phyloP scores from a whole-genome alignment of 1,140 invertebrate genomes.

The Zaprionus davidi region DNA sequence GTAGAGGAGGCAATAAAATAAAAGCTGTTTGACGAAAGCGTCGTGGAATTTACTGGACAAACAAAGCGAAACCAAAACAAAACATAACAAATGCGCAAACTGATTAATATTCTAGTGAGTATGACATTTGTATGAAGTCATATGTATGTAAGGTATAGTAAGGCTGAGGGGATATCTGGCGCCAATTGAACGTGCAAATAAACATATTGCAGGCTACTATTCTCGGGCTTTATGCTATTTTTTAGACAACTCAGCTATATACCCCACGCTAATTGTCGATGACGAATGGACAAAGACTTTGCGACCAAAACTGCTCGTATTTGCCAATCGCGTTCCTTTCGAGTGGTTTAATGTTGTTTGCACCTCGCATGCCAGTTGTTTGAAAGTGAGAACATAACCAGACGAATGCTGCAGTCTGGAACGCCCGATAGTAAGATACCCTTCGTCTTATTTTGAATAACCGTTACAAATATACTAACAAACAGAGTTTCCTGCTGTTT shows the following conservation, averaged over 20 bases:
- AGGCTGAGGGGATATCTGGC: slow-evolving; percentile 38
- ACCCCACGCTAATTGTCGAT: slow-evolving; percentile 66
- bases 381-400: slow-evolving; percentile 52
- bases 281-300: slow-evolving; percentile 61
- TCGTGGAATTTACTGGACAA: slow-evolving; percentile 57
- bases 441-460: no score
- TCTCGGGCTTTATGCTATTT: slow-evolving; percentile 37
- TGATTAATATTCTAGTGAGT: slow-evolving; percentile 19
- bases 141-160: slow-evolving; percentile 15
- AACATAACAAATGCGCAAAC: slow-evolving; percentile 13
- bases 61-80: slow-evolving; percentile 33
- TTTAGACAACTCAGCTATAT: not conserved
- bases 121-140: slow-evolving; percentile 57
- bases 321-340: slow-evolving; percentile 33
- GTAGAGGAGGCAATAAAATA: not conserved
- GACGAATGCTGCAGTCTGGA: not conserved
- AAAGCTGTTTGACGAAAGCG: slow-evolving; percentile 48
- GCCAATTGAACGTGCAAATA: slow-evolving; percentile 72
- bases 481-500: no score
- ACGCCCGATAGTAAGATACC: no score
- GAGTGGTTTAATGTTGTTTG: slow-evolving; percentile 40
- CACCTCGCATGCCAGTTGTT: slow-evolving; percentile 49
- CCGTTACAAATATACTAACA: no score
- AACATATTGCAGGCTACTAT: slow-evolving; percentile 55
- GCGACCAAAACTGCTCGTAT: slow-evolving; percentile 10